Evolutionary conservation across 2,113 vertebrate genomes (phyloP).

Genomic region (Astur gentilis): DNA sequence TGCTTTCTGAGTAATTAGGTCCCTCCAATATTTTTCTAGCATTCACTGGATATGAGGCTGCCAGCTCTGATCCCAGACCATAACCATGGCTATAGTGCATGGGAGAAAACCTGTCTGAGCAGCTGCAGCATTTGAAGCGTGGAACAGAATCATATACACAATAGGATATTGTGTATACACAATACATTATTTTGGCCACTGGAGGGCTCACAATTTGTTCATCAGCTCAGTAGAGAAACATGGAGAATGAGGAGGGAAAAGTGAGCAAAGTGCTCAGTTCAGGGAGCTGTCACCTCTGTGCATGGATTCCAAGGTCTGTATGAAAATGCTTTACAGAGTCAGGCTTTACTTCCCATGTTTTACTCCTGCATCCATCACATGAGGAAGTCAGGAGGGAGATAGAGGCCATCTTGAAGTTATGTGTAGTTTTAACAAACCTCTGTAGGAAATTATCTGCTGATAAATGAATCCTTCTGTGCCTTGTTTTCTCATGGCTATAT

Average conservation of each 20-base stretch:
- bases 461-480: background rate
- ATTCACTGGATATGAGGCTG: background rate
- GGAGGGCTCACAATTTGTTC: slow-evolving; percentile 29
- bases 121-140: background rate
- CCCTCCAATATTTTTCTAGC: background rate
- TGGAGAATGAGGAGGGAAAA: background rate
- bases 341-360: background rate
- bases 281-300: background rate
- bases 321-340: background rate
- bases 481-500: background rate
- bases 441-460: background rate
- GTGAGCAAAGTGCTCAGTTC: background rate
- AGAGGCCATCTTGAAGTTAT: background rate
- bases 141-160: background rate
- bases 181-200: slow-evolving; percentile 5
- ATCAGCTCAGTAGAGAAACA: background rate
- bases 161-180: background rate
- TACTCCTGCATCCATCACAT: background rate
- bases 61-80: background rate
- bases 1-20: background rate
- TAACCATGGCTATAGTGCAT: background rate
- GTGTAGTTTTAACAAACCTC: background rate
- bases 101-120: background rate
- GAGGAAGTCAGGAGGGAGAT: background rate
- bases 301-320: background rate